phyloP scores from a whole-genome alignment of 2,888 invertebrate genomes.

The Eudemis profundana region DNA sequence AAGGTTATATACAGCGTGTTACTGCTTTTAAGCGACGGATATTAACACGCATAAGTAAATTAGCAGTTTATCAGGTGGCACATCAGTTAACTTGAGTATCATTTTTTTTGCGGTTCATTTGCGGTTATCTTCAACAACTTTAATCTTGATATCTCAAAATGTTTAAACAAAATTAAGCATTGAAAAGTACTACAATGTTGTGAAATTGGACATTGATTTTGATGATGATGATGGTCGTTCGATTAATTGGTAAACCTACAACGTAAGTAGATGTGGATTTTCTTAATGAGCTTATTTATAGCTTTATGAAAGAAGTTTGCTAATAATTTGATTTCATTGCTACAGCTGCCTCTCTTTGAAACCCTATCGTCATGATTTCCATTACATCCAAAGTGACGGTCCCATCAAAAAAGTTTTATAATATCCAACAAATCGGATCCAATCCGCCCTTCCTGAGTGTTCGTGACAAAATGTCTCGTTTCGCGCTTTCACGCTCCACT shows the following conservation, averaged over 20 bases:
- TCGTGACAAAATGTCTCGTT: slow-evolving; percentile 44
- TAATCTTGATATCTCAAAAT: too few species aligned
- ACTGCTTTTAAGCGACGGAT: not conserved
- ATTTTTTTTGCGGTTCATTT: not conserved
- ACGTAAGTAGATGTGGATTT: too few species aligned
- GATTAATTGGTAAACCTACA: too few species aligned
- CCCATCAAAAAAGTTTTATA: slow-evolving; percentile 36
- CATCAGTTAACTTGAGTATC: not conserved
- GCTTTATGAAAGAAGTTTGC: too few species aligned
- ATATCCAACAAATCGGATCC: slow-evolving; percentile 32
- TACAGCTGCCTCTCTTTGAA: not conserved
- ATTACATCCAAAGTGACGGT: slow-evolving; percentile 28
- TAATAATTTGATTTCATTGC: not conserved
- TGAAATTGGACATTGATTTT: too few species aligned
- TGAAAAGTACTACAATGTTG: too few species aligned
- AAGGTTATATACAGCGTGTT: slow-evolving; percentile 11
- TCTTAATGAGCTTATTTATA: too few species aligned
- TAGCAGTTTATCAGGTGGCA: not conserved
- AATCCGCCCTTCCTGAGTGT: slow-evolving; percentile 26
- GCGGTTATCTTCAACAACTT: too few species aligned
- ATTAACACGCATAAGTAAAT: not conserved
- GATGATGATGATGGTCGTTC: too few species aligned
- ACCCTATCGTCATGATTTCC: slow-evolving; percentile 10
- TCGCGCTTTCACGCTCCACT: slow-evolving; percentile 38
- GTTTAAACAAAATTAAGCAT: too few species aligned